Evolutionary conservation across 1,140 invertebrate species (phyloP), one percentile per base, ranked within the genome.

Genomic region (Zeugodacus cucurbitae): DNA sequence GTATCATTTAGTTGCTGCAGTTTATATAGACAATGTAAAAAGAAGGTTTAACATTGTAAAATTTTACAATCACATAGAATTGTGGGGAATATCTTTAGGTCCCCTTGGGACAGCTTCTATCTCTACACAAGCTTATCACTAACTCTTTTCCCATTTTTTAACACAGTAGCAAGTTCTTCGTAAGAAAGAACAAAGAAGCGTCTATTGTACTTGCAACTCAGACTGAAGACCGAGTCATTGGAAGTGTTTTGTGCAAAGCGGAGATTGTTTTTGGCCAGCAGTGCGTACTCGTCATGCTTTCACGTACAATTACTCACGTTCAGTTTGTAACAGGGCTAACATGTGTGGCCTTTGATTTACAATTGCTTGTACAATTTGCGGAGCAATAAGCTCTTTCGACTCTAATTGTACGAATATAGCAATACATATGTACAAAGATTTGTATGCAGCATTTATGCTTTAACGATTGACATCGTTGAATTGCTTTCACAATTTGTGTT

Each of bases 271-370:
- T 82, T 82, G 74, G 74, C 41, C 74, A n/a, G 41, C 74, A 82
- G 74, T 82, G 74, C 41, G 74, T 82, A 82, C 41, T n/a, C 74
- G 74, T 44, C 74, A 48, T 82, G 41, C 74, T 82, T 82, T 82
- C 74, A 82, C 74, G 74, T 82, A 82, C 74, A 82, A 82, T 82
- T 82, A 82, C 67, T 41, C 67, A 74, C 37, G 34, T 74, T 74
- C 67, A 74, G 34, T 32, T 22, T 74, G 22, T 37, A 17, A 10
- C 22, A 62, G 58, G 58, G 58, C 41, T 54, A 48, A 82, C 3
- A 82, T 48, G 70, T 48, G 26, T 82, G 41, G n/a, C 22, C 26
- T 82, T 82, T 82, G 74, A 82, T 82, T 29, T 26, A 82, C 26
- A n/a, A 17, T 29, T 37, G 41, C 48, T 82, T 29, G 26, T 82